A percentile compares a stretch with the other conserved stretches of the same genome.
phyloP scores from a whole-genome alignment of 2,888 invertebrate species.

The Odontomyia ornata region DNA sequence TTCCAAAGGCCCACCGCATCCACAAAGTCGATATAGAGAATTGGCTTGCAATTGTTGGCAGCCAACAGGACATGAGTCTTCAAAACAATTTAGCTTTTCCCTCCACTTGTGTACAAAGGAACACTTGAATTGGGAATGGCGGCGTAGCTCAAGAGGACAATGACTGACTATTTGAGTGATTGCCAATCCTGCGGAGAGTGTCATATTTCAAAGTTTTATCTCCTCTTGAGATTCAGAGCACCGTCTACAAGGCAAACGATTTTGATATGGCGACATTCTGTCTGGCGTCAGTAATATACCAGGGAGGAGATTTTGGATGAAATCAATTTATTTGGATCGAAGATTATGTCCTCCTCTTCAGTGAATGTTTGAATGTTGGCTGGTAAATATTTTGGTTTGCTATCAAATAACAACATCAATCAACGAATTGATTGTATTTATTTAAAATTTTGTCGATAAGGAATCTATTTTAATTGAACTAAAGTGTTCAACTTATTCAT shows the following conservation, averaged over 20 bases:
- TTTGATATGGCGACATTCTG: slow-evolving; percentile 21
- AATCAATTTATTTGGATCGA: background rate
- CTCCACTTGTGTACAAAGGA: background rate
- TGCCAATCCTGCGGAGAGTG: slow-evolving; percentile 16
- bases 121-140: background rate
- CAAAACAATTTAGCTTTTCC: slow-evolving; percentile 9
- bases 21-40: slow-evolving; percentile 3
- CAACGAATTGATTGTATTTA: too few species aligned
- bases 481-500: too few species aligned
- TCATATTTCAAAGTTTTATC: slow-evolving; percentile 31
- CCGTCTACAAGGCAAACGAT: background rate
- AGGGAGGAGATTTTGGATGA: background rate
- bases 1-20: background rate
- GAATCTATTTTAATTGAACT: too few species aligned
- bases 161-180: slow-evolving; percentile 8
- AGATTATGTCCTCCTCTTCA: background rate
- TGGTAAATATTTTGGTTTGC: too few species aligned
- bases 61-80: slow-evolving; percentile 23
- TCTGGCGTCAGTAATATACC: slow-evolving; percentile 34
- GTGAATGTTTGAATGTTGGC: background rate
- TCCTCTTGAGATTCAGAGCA: background rate
- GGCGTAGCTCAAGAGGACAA: background rate
- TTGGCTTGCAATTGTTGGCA: slow-evolving; percentile 26
- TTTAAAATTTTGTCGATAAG: too few species aligned
- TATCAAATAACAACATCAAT: too few species aligned